Evolutionary conservation across 2,888 invertebrate species (phyloP), one percentile per base, ranked within the genome.

Genomic region (Amiota minor): DNA sequence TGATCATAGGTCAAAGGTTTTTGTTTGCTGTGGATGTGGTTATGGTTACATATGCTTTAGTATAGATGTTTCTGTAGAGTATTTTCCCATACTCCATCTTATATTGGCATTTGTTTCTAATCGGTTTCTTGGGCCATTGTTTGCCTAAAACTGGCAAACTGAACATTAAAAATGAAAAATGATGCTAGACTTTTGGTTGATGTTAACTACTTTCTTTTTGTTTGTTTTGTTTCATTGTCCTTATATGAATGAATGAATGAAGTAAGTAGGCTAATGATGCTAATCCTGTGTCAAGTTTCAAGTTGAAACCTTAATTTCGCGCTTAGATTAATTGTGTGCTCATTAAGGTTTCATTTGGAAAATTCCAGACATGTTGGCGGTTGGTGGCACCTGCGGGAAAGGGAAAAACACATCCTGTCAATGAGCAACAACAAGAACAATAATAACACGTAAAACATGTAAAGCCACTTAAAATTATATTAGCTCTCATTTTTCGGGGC

Each of bases 121-220:
- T 59, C 59, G 59, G 23, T 16, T 20, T 59, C 18, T 20, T 16
- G 35, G 35, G 35, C 6, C 3, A 3, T 35, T 35, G 35, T 35
- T 23, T 20, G 59, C 20, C 59, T 59, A 20, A 8, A n/a, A 35
- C 53, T 68, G 67, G 67, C 67, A 35, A 20, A 16, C 10, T 9
- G 50, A 20, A 68, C 50, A 68, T 68, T 50, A 53, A 68, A 68
- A 68, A 53, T 68, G 67, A 68, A 68, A 68, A 68, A 68, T 68
- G 53, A 53, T 46, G 23, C 20, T 3, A 59, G 23, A 35, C 12
- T 62, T 62, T 62, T 62, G 35, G 23, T 62, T 1, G 16, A 12
- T 47, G 18, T 18, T 12, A 47, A 16, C n/a, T 49, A 3, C 47
- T 65, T n/a, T 46, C 9, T 23, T n/a, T 10, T 62, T 35, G 9